phyloP scores from a whole-genome alignment of 2,113 vertebrate genomes.

The Athene cunicularia region DNA sequence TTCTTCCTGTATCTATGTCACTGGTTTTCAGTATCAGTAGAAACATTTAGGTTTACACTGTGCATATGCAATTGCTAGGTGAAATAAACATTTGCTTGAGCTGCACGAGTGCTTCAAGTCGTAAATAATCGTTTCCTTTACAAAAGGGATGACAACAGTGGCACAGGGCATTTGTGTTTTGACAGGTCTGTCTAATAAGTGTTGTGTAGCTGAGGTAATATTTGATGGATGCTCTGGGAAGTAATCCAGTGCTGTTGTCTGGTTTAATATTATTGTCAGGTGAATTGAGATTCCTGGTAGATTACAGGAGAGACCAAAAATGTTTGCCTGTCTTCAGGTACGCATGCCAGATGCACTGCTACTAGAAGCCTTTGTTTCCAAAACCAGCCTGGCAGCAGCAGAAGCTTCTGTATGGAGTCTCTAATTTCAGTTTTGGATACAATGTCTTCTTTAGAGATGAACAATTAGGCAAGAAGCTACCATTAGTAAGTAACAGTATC shows the following conservation, averaged over 20 bases:
- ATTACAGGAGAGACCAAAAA: not conserved
- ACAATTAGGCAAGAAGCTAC: not conserved
- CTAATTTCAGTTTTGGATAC: not conserved
- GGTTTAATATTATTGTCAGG: not conserved
- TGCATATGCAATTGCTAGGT: not conserved
- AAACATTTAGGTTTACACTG: not conserved
- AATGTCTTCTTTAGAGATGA: not conserved
- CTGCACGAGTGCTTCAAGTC: not conserved
- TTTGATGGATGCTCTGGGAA: constrained; percentile 37
- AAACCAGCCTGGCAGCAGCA: not conserved
- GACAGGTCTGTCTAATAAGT: constrained; percentile 26
- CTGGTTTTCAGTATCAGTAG: not conserved
- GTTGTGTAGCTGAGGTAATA: not conserved
- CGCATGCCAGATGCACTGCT: not conserved
- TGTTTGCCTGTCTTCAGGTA: not conserved
- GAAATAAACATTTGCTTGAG: not conserved
- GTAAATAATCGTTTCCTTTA: not conserved
- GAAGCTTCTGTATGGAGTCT: not conserved
- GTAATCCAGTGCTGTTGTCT: not conserved
- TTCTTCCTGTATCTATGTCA: not conserved
- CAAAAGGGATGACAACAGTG: not conserved
- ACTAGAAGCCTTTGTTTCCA: not conserved
- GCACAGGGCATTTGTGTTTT: constrained; percentile 27
- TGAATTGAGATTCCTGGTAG: not conserved
- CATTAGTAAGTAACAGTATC: not conserved